Conservation (phyloP, 1,140 invertebrate species). For the Manduca sexta region DNA sequence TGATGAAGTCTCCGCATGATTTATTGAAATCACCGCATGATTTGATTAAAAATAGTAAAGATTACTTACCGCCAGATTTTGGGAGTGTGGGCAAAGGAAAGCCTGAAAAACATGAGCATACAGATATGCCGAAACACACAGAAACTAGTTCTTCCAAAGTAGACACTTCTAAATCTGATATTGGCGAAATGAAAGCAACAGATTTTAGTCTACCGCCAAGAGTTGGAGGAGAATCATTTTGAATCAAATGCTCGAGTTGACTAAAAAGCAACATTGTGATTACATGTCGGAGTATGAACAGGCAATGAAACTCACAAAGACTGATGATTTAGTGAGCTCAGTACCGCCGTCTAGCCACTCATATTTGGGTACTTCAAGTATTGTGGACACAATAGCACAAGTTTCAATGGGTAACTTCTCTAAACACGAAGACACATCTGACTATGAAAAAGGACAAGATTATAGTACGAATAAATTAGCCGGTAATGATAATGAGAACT, state of each 20-base stretch:
- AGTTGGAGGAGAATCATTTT: conserved; percentile 62
- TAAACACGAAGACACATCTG: conserved; percentile 52
- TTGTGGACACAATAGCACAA: conserved; percentile 60
- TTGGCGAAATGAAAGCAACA: conserved; percentile 33
- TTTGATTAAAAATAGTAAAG: conserved; percentile 63
- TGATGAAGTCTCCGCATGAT: conserved; percentile 68
- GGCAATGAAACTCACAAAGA: conserved; percentile 54
- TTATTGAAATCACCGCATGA: conserved; percentile 56
- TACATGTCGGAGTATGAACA: conserved; percentile 60
- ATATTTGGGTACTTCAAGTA: conserved; percentile 55
- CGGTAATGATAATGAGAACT: conserved; percentile 47
- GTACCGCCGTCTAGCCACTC: conserved; percentile 51
- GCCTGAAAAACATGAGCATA: conserved; percentile 39
- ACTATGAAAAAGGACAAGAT: conserved; percentile 59
- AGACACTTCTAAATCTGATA: conserved; percentile 43
- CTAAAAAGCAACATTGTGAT: conserved; percentile 70
- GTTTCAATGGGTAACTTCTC: conserved; percentile 61
- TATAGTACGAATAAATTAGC: conserved; percentile 39
- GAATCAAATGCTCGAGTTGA: conserved; percentile 70
- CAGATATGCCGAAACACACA: conserved; percentile 31
- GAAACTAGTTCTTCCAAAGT: conserved; percentile 41
- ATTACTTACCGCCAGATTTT: conserved; percentile 69
- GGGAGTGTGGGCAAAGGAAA: conserved; percentile 63
- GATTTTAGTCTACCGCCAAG: conserved; percentile 59
- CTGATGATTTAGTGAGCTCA: conserved; percentile 45